Percentiles rank a stretch among this genome's conserved stretches.
phyloP scores from a whole-genome alignment of 2,797 vertebrate genomes.

The Mormyrops boulengeri region DNA sequence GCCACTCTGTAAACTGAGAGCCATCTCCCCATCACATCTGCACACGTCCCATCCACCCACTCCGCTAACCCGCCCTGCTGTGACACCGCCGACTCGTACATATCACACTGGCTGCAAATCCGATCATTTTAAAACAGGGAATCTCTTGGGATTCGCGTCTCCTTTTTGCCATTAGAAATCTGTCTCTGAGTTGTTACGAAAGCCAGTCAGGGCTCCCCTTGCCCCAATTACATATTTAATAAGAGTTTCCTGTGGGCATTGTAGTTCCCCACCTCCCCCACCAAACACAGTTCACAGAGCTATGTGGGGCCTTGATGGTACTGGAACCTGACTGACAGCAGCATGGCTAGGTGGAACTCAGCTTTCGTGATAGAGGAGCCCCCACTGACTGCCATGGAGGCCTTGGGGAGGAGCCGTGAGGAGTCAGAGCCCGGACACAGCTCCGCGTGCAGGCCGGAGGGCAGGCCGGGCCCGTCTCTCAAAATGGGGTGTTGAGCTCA shows the following conservation, averaged over 20 bases:
- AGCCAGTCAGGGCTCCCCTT: neutral
- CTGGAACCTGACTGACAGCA: neutral
- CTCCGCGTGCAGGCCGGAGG: neutral
- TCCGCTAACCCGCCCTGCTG: neutral
- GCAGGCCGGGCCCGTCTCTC: neutral
- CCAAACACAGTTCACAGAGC: neutral
- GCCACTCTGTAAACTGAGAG: constrained; percentile 37
- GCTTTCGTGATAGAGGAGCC: neutral
- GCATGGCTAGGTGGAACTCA: neutral
- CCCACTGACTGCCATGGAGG: constrained; percentile 15
- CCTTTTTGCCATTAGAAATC: neutral
- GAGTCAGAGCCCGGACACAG: neutral
- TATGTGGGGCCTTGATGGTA: neutral
- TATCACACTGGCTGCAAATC: neutral
- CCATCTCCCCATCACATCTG: constrained; percentile 26
- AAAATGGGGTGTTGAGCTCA: neutral
- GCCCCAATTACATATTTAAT: constrained; percentile 2
- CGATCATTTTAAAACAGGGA: neutral
- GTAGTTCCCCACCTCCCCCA: neutral
- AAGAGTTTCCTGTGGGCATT: neutral
- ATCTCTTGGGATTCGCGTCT: neutral
- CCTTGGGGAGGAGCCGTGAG: neutral
- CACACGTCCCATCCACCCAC: neutral
- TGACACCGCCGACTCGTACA: neutral
- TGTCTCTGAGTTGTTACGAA: neutral